Base-by-base conservation (phyloP, 2,888 invertebrate species). In the Chrysomela aeneicollis region DNA sequence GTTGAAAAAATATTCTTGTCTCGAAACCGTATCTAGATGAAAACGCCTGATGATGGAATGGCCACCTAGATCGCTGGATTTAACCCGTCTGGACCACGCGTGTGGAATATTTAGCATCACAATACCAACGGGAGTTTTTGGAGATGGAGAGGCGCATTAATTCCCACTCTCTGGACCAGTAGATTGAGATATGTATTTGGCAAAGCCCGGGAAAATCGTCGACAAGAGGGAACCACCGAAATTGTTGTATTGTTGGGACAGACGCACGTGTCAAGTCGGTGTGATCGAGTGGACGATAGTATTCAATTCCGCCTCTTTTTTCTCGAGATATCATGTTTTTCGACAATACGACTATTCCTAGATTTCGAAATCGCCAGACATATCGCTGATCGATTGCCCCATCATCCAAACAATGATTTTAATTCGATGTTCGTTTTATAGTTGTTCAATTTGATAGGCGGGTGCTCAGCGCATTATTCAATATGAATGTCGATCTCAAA, bases 281-380 rank as follows among this genome's bases (percentile, higher is more conserved):
- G 54, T 68, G 68, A 68, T 68, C n/a, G 68, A 68, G 65, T 65
- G 63, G 63, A 63, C 37, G 59, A 59, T 63, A 17, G 52, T 57
- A 66, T 67, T 61, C 65, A 59, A 68, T 68, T 68, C 61, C 57
- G 65, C 59, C 63, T 54, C 59, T 52, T 55, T 58, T 59, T 62
- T 64, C 55, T n/a, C 61, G 59, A 50, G 61, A 68, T 59, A 64
- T 57, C 58, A 47, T 53, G 50, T 58, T 63, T 51, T 37, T 26
- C 47, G 64, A 72, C 72, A 72, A 72, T 72, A 59, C 61, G 21
- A 58, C 61, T 64, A 71, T 71, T 72, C 67, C 68, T 51, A 61
- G 71, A 69, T 70, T 64, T 60, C 63, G 68, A 59, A 69, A 68
- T 64, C 59, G 63, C 63, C 65, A 63, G 55, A 57, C n/a, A 50